Conservation (phyloP, 2,113 vertebrate genomes). For the Pelecanoides urinatrix region DNA sequence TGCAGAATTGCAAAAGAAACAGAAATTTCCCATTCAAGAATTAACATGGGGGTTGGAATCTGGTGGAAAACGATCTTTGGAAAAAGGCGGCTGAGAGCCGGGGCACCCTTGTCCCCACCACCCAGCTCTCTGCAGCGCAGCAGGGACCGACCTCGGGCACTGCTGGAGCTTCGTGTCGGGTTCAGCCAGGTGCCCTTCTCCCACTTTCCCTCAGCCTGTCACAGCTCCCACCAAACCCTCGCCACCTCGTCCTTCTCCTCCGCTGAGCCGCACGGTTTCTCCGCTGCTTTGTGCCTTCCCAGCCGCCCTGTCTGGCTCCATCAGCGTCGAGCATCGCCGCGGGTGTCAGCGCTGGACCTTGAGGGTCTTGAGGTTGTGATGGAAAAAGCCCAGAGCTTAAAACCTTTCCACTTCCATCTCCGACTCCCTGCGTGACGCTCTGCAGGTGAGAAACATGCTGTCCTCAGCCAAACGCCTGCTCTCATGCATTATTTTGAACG, state of each 20-base stretch:
- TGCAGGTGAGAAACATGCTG: neutral
- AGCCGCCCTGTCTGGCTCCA: neutral
- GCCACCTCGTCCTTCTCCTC: neutral
- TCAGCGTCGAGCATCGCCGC: fast-evolving
- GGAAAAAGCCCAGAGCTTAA: neutral
- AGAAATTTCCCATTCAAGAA: neutral
- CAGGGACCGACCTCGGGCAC: fast-evolving
- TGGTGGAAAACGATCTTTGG: neutral
- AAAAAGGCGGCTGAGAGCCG: fast-evolving
- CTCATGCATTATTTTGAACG: neutral
- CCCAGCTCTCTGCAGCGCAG: neutral
- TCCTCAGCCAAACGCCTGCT: neutral
- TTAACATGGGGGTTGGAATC: fast-evolving
- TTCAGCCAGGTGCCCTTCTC: neutral
- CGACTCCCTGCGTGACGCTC: neutral
- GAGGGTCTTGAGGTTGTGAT: neutral
- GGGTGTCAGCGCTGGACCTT: neutral
- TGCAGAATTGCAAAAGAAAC: neutral
- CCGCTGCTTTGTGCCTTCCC: neutral
- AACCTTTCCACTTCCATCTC: neutral
- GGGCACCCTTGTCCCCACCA: neutral
- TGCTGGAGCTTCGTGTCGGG: too few species aligned
- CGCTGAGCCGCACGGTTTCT: fast-evolving
- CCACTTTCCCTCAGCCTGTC: neutral
- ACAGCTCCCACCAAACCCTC: neutral